phyloP scores from a whole-genome alignment of 2,888 invertebrate species.

The Notocelia uddmanniana region DNA sequence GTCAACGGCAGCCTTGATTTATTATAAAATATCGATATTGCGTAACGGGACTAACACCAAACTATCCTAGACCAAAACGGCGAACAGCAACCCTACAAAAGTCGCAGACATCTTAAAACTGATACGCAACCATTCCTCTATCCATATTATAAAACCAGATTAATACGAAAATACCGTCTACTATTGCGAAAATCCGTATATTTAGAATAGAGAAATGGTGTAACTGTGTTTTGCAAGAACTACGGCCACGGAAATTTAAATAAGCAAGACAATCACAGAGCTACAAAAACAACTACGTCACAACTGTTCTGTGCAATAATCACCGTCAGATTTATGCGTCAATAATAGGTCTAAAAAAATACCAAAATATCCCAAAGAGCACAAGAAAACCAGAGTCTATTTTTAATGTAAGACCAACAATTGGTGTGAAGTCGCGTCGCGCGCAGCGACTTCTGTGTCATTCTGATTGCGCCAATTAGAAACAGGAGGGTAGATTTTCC shows the following conservation, averaged over 20 bases:
- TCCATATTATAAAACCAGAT: slow-evolving; percentile 22
- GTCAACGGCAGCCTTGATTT: slow-evolving; percentile 71
- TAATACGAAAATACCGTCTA: slow-evolving; percentile 28
- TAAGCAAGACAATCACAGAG: slow-evolving; percentile 36
- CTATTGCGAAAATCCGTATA: not conserved
- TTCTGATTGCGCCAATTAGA: no score
- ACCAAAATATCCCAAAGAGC: slow-evolving; percentile 8
- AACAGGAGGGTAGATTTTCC: no score
- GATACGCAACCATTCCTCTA: slow-evolving; percentile 37
- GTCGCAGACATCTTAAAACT: slow-evolving; percentile 3
- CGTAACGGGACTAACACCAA: slow-evolving; percentile 59
- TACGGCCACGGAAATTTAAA: slow-evolving; percentile 29
- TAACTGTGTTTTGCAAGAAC: slow-evolving; percentile 11
- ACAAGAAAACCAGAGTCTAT: not conserved
- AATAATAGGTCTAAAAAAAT: slow-evolving; percentile 18
- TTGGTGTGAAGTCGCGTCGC: not conserved
- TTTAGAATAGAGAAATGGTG: slow-evolving; percentile 37
- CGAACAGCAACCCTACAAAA: slow-evolving; percentile 5
- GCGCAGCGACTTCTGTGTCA: no score
- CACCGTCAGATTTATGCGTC: slow-evolving; percentile 24
- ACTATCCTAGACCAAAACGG: slow-evolving; percentile 52
- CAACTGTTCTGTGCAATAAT: slow-evolving; percentile 33
- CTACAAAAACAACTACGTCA: slow-evolving; percentile 35
- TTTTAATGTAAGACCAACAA: not conserved
- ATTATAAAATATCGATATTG: slow-evolving; percentile 57